Evolutionary conservation across 2,113 vertebrate genomes (phyloP).

Genomic region (Castor canadensis): DNA sequence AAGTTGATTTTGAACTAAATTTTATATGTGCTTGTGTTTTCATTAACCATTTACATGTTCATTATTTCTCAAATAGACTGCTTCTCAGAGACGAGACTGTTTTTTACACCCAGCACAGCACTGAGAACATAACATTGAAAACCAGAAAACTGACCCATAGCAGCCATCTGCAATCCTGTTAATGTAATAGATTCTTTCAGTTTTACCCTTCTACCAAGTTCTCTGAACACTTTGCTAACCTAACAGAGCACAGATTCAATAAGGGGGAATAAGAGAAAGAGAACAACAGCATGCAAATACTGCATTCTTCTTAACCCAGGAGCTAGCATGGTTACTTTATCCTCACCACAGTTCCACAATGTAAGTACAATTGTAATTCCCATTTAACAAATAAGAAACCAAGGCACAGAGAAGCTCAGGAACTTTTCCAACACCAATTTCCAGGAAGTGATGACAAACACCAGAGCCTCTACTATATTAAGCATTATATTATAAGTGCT

Average conservation of each 20-base stretch:
- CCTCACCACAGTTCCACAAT: neutral
- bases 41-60: neutral
- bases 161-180: neutral
- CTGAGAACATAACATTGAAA: neutral
- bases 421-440: neutral
- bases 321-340: neutral
- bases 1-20: constrained; percentile 29
- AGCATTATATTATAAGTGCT: neutral
- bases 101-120: neutral
- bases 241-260: neutral
- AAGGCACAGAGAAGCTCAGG: neutral
- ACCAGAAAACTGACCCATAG: neutral
- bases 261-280: constrained; percentile 4
- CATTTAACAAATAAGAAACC: constrained; percentile 21
- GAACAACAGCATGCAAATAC: neutral
- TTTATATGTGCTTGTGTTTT: constrained; percentile 32
- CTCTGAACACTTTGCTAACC: neutral
- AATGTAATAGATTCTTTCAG: neutral
- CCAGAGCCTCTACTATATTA: neutral
- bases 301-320: neutral
- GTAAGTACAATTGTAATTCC: neutral
- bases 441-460: neutral
- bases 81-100: neutral
- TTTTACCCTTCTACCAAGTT: neutral
- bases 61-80: constrained; percentile 46